Evolutionary conservation across 2,797 vertebrate species (phyloP).

Genomic region (Eospalax fontanierii): DNA sequence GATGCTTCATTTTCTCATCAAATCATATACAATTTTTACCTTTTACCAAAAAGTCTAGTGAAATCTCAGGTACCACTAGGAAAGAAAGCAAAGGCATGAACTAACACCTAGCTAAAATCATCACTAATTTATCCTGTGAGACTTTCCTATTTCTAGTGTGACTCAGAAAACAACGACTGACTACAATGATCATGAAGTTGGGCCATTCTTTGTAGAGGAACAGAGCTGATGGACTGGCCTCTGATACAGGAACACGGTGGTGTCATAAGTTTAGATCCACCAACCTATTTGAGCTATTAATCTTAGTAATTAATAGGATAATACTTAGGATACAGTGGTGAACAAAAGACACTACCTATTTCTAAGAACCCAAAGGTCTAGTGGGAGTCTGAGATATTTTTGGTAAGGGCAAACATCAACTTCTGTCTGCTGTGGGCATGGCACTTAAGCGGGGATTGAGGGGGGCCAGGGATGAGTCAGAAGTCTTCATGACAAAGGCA

Average conservation of each 20-base stretch:
- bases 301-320: no score
- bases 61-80: not conserved
- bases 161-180: conserved; percentile 42
- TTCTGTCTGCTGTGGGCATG: not conserved
- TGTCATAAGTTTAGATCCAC: conserved; percentile 33
- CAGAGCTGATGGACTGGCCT: not conserved
- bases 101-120: not conserved
- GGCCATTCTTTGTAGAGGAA: not conserved
- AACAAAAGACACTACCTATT: conserved; percentile 15
- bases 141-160: not conserved
- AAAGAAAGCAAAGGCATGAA: conserved; percentile 20
- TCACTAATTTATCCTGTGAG: not conserved
- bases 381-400: not conserved
- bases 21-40: not conserved
- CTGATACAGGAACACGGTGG: not conserved
- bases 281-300: not conserved
- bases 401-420: not conserved
- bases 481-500: not conserved
- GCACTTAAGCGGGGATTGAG: not conserved
- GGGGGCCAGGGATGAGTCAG: not conserved
- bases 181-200: not conserved
- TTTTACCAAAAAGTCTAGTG: not conserved
- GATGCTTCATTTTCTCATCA: not conserved
- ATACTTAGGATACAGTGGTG: conserved; percentile 1
- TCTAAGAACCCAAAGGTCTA: not conserved